phyloP scores from a whole-genome alignment of 37 sponge, comb jelly and placozoan genomes.

The Diacarnus erythraeanus region DNA sequence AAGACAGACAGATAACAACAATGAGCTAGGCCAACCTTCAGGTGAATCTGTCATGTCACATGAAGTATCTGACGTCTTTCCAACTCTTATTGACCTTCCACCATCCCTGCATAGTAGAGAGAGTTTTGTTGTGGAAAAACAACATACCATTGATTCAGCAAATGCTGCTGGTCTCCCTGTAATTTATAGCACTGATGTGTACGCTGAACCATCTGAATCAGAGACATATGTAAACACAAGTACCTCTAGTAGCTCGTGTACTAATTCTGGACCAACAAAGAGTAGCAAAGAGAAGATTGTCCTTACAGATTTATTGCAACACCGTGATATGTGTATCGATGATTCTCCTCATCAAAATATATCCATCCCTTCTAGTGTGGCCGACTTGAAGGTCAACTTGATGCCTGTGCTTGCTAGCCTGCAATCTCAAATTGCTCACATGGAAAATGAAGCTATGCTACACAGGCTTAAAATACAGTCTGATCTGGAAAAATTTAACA shows the following conservation, averaged over 20 bases:
- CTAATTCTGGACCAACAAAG: background rate
- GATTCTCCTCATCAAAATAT: background rate
- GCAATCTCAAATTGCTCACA: background rate
- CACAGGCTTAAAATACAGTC: background rate
- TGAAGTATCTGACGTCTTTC: no score
- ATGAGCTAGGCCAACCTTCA: background rate
- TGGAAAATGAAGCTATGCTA: background rate
- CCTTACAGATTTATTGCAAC: background rate
- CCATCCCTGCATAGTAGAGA: no score
- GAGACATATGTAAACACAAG: no score
- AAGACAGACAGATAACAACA: background rate
- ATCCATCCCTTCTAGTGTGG: background rate
- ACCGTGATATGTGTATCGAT: background rate
- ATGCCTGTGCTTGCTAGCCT: background rate
- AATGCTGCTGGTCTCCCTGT: slow-evolving; percentile 35
- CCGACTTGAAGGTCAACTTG: background rate
- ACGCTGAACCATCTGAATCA: background rate
- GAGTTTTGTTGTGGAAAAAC: slow-evolving; percentile 17
- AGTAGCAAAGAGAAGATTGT: background rate
- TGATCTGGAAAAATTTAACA: background rate
- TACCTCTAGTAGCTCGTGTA: no score
- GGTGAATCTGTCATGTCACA: no score
- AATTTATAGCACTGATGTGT: background rate
- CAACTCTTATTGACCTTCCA: no score
- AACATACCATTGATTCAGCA: slow-evolving; percentile 23